Percentiles rank a stretch among this genome's conserved stretches.
Conservation (phyloP, 2,797 vertebrate species). For the Rhinella marina region DNA sequence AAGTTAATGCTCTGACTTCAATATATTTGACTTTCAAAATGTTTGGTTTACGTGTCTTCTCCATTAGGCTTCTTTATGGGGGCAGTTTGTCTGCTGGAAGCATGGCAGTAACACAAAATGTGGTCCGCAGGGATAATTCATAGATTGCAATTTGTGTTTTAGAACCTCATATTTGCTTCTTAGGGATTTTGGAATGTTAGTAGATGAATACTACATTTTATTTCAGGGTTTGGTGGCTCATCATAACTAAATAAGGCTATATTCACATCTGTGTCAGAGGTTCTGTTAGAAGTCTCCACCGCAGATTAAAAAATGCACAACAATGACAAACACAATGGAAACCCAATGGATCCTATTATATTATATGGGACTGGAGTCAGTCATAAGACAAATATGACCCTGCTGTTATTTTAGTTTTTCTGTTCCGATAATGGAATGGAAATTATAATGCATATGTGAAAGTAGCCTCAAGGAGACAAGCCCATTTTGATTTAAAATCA, state of each 20-base stretch:
- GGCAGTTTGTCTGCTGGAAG: neutral
- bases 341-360: too few species aligned
- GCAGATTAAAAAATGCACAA: too few species aligned
- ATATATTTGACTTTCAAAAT: neutral
- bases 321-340: too few species aligned
- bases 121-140: neutral
- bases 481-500: conserved; percentile 11
- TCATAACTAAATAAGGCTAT: neutral
- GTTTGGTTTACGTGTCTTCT: neutral
- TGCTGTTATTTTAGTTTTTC: too few species aligned
- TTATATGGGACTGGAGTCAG: too few species aligned
- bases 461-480: neutral
- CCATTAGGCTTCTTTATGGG: neutral
- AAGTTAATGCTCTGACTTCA: neutral
- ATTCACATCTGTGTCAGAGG: too few species aligned
- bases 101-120: neutral
- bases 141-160: neutral
- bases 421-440: too few species aligned
- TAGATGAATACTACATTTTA: conserved; percentile 3
- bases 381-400: too few species aligned
- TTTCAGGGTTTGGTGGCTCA: conserved; percentile 26
- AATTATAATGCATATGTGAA: too few species aligned
- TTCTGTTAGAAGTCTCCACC: too few species aligned
- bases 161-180: conserved; percentile 9
- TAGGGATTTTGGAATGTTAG: neutral